Conservation (phyloP, 2,113 vertebrate genomes). For the Dendropsophus ebraccatus region DNA sequence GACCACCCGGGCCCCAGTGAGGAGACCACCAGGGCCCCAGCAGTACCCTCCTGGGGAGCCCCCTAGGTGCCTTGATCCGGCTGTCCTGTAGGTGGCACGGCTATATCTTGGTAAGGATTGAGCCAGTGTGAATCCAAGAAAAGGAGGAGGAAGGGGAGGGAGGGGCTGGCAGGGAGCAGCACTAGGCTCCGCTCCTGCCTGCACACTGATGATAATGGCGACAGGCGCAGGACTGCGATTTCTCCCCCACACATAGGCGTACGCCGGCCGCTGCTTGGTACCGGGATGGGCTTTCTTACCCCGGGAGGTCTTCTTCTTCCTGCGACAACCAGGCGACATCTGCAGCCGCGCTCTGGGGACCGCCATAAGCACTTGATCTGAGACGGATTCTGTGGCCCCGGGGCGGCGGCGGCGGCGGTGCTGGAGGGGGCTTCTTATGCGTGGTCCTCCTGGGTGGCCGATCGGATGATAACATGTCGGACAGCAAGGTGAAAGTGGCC, state of each 20-base stretch:
- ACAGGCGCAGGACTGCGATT: constrained; percentile 42
- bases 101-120: background rate
- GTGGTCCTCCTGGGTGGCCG: constrained; percentile 24
- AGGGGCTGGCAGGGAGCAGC: constrained; percentile 59
- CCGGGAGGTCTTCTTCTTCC: background rate
- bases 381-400: constrained; percentile 31
- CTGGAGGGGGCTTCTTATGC: constrained; percentile 17
- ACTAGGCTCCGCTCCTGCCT: constrained; percentile 33
- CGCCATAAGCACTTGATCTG: constrained; percentile 8
- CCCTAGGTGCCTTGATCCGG: background rate
- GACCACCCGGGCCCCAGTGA: too few species aligned
- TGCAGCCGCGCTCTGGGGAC: constrained; percentile 1
- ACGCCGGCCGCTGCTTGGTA: background rate
- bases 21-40: too few species aligned
- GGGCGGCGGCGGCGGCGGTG: constrained; percentile 28
- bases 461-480: constrained; percentile 86
- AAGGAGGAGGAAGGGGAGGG: constrained; percentile 45
- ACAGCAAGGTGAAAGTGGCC: constrained; percentile 96
- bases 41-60: too few species aligned
- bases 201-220: constrained; percentile 49
- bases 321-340: constrained; percentile 13
- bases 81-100: constrained; percentile 49
- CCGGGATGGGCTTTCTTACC: constrained; percentile 37
- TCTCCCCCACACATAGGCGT: constrained; percentile 14
- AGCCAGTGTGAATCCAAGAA: background rate